Base-by-base conservation (phyloP, 2,797 vertebrate species). In the Ispidina lecontei region DNA sequence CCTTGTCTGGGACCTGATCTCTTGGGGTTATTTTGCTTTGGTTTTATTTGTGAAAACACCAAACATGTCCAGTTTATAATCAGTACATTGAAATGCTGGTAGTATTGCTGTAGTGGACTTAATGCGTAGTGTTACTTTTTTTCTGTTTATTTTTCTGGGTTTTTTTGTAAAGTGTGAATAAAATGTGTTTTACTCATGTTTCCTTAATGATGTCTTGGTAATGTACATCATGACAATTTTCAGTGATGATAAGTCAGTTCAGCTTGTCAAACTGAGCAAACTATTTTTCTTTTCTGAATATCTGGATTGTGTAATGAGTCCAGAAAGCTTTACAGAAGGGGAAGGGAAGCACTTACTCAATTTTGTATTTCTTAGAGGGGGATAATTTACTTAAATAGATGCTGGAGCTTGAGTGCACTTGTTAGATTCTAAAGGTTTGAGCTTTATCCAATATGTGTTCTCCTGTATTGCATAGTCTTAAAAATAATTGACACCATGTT, bases 151-250 rank as follows among this genome's bases (percentile, higher is more conserved):
- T 97, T 96, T 85, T 41, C 31, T 56, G n/a, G 55, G 59, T 97
- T 94, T 96, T 95, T 97, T 98, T 98, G 98, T 99, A 98, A 99
- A 98, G 98, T 99, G 98, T 99, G 98, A 99, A 99, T 99, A 99
- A 99, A 99, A 98, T 98, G 97, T 98, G 98, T 98, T 98, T 98
- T 98, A 98, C 98, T 98, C 97, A 96, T 99, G 98, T 99, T 99
- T 98, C 97, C 98, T 99, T 98, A 98, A 98, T 98, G 98, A 98
- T 98, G 98, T 99, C 98, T 98, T 98, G 98, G 98, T 98, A 97
- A 97, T 97, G 97, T 98, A 97, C 98, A 98, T 98, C 98, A 98
- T 98, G 98, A 98, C 97, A 98, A 97, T 98, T 98, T 97, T 96
- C 96, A 97, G 96, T 93, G 76, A 91, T 69, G 92, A 93, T 83